These are phyloP conservation scores for Lethocerus indicus DNA, from an alignment of 1,140 invertebrate species.

Conservation along the genomic window DNA sequence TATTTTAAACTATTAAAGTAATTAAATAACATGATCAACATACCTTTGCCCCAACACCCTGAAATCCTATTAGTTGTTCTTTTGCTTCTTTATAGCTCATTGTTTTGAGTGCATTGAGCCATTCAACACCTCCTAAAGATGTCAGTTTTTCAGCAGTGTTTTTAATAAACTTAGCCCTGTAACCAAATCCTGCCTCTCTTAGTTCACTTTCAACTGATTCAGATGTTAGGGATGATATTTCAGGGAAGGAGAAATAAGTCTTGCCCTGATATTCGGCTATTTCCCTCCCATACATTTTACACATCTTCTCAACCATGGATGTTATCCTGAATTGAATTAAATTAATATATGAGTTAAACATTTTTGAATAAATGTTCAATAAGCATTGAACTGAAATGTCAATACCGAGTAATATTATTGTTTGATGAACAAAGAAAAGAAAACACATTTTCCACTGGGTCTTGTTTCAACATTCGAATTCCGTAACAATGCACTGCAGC, in stretches of 20 bases:
- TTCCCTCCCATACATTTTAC: slow-evolving; percentile 58
- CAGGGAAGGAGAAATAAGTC: slow-evolving; percentile 67
- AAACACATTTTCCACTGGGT: slow-evolving; percentile 84
- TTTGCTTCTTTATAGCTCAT: slow-evolving; percentile 56
- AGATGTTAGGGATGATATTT: slow-evolving; percentile 39
- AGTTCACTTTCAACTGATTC: slow-evolving; percentile 50
- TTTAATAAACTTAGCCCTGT: slow-evolving; percentile 73
- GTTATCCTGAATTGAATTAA: slow-evolving; percentile 46
- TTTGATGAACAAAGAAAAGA: slow-evolving; percentile 96
- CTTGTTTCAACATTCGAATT: slow-evolving; percentile 80
- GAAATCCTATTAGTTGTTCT: slow-evolving; percentile 51
- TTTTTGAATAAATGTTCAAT: background rate
- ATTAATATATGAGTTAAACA: background rate
- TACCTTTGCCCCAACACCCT: slow-evolving; percentile 80
- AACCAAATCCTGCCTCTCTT: slow-evolving; percentile 73
- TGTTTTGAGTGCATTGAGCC: slow-evolving; percentile 49
- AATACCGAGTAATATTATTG: slow-evolving; percentile 78
- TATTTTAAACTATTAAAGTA: background rate
- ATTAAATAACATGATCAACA: background rate
- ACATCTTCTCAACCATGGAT: slow-evolving; percentile 83
- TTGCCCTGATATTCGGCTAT: slow-evolving; percentile 46
- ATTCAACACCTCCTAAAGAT: slow-evolving; percentile 43
- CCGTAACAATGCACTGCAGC: slow-evolving; percentile 52
- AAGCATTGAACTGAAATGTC: background rate
- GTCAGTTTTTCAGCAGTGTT: slow-evolving; percentile 49